Conservation (phyloP, 1,140 invertebrate species). For the Tribolium madens region DNA sequence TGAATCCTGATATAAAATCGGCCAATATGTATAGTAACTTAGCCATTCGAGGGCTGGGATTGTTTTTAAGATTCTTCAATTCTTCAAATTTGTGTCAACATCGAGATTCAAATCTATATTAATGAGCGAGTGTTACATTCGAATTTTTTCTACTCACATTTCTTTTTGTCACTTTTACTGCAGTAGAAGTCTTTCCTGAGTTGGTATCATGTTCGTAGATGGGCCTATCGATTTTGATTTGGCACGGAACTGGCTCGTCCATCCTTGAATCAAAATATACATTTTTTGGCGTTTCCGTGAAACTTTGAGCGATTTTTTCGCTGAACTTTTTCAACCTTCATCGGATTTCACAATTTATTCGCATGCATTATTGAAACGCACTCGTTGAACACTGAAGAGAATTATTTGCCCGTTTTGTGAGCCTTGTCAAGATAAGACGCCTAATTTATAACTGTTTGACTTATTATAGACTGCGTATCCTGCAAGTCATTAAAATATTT, state of each 20-base stretch:
- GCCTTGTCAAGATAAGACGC: constrained; percentile 1
- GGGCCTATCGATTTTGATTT: constrained; percentile 65
- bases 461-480: neutral
- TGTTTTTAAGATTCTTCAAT: constrained; percentile 45
- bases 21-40: constrained; percentile 75
- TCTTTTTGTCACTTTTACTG: constrained; percentile 68
- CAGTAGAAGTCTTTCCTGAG: constrained; percentile 73
- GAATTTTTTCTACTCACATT: constrained; percentile 66
- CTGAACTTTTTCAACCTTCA: constrained; percentile 7
- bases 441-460: constrained; percentile 19
- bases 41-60: constrained; percentile 80
- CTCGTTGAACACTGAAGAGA: neutral
- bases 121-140: neutral
- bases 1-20: constrained; percentile 83
- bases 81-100: neutral
- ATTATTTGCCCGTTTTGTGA: constrained; percentile 4
- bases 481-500: too few species aligned
- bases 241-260: constrained; percentile 15
- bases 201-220: constrained; percentile 74
- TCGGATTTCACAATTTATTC: constrained; percentile 17
- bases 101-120: neutral
- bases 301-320: constrained; percentile 3
- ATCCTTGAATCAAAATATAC: neutral
- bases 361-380: constrained; percentile 13
- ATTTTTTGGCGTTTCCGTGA: constrained; percentile 2